Evolutionary conservation across 2,113 vertebrate genomes (phyloP).

Genomic region (Chauna torquata): DNA sequence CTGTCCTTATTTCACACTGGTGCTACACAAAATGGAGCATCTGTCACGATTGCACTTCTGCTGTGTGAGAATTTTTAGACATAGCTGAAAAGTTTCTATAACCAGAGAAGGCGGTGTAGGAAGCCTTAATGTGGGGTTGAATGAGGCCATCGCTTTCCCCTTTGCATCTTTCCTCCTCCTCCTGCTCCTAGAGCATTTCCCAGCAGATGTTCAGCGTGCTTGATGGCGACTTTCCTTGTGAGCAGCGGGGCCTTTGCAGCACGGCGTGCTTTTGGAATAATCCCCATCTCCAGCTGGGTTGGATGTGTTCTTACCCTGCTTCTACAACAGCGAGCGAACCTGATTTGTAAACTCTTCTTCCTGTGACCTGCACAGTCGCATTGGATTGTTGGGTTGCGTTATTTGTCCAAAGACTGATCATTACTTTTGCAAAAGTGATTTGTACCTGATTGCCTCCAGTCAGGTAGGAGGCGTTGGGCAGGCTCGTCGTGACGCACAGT

Average conservation of each 20-base stretch:
- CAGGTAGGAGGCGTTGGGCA: no score
- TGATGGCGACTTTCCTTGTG: not conserved
- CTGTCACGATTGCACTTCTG: constrained; percentile 29
- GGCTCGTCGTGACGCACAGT: rapidly evolving
- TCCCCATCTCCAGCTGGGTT: not conserved
- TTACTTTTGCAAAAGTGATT: not conserved
- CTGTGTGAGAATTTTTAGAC: constrained; percentile 42
- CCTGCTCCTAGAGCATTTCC: not conserved
- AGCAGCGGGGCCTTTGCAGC: not conserved
- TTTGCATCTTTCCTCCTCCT: not conserved
- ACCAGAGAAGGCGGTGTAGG: constrained; percentile 38
- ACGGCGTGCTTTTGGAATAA: rapidly evolving
- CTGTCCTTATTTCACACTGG: constrained; percentile 58
- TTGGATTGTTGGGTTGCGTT: not conserved
- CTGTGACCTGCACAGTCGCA: rapidly evolving
- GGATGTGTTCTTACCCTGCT: not conserved
- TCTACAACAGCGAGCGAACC: rapidly evolving
- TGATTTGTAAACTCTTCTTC: not conserved
- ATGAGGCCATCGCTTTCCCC: not conserved
- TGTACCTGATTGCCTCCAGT: not conserved
- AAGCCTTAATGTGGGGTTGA: constrained; percentile 26
- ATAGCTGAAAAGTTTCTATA: constrained; percentile 2
- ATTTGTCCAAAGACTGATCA: rapidly evolving
- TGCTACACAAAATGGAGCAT: constrained; percentile 61
- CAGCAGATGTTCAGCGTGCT: not conserved